phyloP scores from a whole-genome alignment of 2,113 vertebrate genomes.

The Cairina moschata region DNA sequence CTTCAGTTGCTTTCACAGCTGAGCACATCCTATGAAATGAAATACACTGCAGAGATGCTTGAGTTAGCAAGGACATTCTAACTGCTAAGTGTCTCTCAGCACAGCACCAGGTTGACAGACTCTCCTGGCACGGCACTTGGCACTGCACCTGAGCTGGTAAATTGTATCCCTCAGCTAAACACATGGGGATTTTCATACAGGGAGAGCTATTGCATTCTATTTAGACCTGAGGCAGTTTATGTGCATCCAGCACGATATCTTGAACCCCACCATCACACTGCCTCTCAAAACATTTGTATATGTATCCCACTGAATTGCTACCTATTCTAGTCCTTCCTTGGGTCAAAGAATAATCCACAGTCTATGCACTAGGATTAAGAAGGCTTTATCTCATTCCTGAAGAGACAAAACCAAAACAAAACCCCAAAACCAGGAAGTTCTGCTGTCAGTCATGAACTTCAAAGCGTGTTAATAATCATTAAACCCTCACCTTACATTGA shows the following conservation, averaged over 20 bases:
- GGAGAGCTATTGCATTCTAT: not conserved
- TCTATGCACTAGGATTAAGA: slow-evolving; percentile 1
- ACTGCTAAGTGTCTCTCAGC: slow-evolving; percentile 27
- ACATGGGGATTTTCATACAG: not conserved
- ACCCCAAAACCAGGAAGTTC: not conserved
- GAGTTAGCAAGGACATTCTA: slow-evolving; percentile 26
- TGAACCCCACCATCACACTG: not conserved
- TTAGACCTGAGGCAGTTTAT: not conserved
- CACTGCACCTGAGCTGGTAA: not conserved
- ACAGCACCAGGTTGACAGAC: slow-evolving; percentile 4
- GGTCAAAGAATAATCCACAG: not conserved
- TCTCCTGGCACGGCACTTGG: slow-evolving; percentile 18
- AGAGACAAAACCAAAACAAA: not conserved
- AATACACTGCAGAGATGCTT: slow-evolving; percentile 4
- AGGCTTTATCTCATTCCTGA: slow-evolving; percentile 40
- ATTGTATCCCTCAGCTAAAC: slow-evolving; percentile 8
- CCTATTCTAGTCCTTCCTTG: not conserved
- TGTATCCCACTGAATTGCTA: not conserved
- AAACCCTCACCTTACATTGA: not conserved
- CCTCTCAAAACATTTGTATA: not conserved
- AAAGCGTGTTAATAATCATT: slow-evolving; percentile 15
- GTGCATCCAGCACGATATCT: not conserved
- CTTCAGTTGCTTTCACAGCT: slow-evolving; percentile 49
- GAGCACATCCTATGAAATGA: slow-evolving; percentile 14
- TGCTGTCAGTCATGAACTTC: not conserved